Evolutionary conservation across 2,113 vertebrate species (phyloP).

Genomic region (Gambusia affinis): DNA sequence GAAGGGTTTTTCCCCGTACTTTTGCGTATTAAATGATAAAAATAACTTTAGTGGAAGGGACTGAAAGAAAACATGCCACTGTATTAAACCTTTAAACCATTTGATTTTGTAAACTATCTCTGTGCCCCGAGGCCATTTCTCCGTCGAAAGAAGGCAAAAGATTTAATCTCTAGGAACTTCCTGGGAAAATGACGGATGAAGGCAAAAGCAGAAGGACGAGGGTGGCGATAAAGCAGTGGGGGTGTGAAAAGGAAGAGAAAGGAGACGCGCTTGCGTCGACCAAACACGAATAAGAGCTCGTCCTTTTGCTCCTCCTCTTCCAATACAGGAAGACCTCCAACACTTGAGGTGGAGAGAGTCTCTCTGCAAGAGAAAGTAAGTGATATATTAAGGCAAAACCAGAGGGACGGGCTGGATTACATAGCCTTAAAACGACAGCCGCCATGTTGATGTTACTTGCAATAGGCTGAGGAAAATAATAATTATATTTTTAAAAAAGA

Average conservation of each 20-base stretch:
- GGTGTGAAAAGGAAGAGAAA: neutral
- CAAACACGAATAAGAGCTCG: constrained; percentile 5
- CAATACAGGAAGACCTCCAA: constrained; percentile 5
- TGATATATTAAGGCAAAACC: neutral
- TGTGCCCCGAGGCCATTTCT: neutral
- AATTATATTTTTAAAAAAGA: neutral
- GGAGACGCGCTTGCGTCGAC: constrained; percentile 2
- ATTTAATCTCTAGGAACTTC: neutral
- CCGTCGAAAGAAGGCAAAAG: neutral
- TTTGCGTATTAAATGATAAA: too few species aligned
- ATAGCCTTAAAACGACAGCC: fast-evolving
- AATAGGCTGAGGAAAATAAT: neutral
- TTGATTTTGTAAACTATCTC: neutral
- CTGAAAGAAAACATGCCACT: neutral
- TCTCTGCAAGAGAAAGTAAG: neutral
- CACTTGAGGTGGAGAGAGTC: too few species aligned
- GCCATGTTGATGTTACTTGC: neutral
- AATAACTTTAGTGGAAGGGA: neutral
- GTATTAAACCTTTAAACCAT: neutral
- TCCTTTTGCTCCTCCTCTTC: constrained; percentile 21
- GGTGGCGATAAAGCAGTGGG: neutral
- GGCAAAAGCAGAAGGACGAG: neutral
- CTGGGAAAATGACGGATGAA: neutral
- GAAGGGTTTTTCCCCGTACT: neutral
- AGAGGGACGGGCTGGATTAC: neutral